Conservation (phyloP, 64 coral and sea anemone species). For the Porites australiensis region DNA sequence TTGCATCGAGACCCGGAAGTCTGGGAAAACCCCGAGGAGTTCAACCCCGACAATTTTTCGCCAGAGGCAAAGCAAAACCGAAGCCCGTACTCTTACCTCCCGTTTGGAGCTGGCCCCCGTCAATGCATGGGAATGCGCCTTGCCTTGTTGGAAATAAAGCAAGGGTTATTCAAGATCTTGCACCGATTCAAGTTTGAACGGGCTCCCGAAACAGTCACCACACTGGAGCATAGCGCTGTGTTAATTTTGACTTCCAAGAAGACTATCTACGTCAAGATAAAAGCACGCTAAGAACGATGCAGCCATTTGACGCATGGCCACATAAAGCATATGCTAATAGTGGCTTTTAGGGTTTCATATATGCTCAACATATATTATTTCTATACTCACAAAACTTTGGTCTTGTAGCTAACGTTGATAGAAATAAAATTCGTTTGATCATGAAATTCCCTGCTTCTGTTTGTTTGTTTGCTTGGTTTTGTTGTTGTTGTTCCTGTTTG, state of each 20-base stretch:
- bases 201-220: conserved; percentile 61
- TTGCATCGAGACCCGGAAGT: conserved; percentile 83
- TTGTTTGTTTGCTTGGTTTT: too few species aligned
- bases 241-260: conserved; percentile 64
- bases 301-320: background rate
- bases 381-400: too few species aligned
- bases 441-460: too few species aligned
- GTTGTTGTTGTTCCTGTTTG: too few species aligned
- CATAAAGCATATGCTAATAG: background rate
- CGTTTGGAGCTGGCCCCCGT: conserved; percentile 82
- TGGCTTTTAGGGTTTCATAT: background rate
- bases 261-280: conserved; percentile 64
- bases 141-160: conserved; percentile 80
- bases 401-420: too few species aligned
- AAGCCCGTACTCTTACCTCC: conserved; percentile 77
- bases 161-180: conserved; percentile 58
- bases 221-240: conserved; percentile 65
- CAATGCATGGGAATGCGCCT: conserved; percentile 87
- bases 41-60: conserved; percentile 80
- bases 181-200: conserved; percentile 76
- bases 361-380: too few species aligned
- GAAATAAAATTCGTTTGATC: too few species aligned
- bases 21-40: conserved; percentile 81
- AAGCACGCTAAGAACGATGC: conserved; percentile 21
- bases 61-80: conserved; percentile 75